Conservation (phyloP, 1,140 invertebrate genomes). For the Centruroides sculpturatus region DNA sequence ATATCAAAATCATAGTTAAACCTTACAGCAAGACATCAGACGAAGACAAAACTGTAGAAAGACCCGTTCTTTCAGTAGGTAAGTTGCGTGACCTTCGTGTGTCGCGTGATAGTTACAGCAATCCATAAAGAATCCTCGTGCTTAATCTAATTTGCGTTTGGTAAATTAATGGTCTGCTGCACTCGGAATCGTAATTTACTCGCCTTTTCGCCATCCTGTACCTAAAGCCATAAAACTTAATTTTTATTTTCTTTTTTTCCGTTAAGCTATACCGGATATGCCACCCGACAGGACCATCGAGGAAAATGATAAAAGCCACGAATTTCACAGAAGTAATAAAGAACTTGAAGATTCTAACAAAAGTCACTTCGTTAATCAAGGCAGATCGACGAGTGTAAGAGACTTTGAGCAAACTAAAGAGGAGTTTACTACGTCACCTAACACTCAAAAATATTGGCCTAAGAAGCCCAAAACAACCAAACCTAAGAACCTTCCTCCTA, state of each 20-base stretch:
- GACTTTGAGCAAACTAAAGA: neutral
- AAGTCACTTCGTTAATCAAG: neutral
- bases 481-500: neutral
- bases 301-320: neutral
- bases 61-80: neutral
- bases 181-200: too few relatives aligned
- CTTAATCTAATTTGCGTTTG: too few relatives aligned
- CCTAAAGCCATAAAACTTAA: too few relatives aligned
- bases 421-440: neutral
- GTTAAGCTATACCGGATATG: neutral
- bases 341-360: neutral
- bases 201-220: too few relatives aligned
- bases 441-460: neutral
- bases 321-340: neutral
- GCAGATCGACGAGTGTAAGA: neutral
- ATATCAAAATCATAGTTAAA: conserved; percentile 23
- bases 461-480: neutral
- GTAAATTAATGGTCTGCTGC: too few relatives aligned
- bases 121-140: too few relatives aligned
- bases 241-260: too few relatives aligned
- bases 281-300: neutral
- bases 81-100: neutral
- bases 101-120: too few relatives aligned
- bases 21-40: conserved; percentile 8
- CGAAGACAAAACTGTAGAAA: conserved; percentile 16